Percentiles rank a stretch among this genome's conserved stretches.
Evolutionary conservation across 2,888 invertebrate genomes (phyloP).

Genomic region (Furcula furcula): DNA sequence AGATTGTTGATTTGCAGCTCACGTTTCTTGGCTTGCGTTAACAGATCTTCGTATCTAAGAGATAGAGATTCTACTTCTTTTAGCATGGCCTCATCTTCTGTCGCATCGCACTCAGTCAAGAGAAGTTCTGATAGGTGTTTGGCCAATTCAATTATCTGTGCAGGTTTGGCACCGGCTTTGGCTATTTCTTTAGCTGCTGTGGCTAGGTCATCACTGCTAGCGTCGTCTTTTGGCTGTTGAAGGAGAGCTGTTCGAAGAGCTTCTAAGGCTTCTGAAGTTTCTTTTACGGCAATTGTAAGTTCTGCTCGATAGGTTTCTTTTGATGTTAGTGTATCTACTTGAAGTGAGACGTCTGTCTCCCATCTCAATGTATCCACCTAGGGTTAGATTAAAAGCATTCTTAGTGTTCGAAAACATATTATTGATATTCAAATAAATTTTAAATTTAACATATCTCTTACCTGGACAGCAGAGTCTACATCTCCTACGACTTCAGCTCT

Average conservation of each 20-base stretch:
- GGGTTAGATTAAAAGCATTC: slow-evolving; percentile 30
- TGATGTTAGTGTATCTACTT: slow-evolving; percentile 92
- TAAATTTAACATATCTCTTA: slow-evolving; percentile 18
- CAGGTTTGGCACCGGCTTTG: slow-evolving; percentile 88
- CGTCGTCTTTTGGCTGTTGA: slow-evolving; percentile 60
- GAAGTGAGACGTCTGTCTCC: slow-evolving; percentile 89
- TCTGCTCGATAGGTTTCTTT: slow-evolving; percentile 92
- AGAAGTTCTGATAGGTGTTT: slow-evolving; percentile 89
- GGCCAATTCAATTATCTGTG: slow-evolving; percentile 90
- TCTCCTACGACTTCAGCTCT: slow-evolving; percentile 60
- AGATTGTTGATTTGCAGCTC: slow-evolving; percentile 89
- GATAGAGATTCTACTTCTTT: slow-evolving; percentile 84
- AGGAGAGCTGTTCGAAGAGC: slow-evolving; percentile 82
- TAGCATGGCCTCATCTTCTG: slow-evolving; percentile 84
- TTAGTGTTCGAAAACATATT: too few relatives aligned
- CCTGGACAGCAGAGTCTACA: slow-evolving; percentile 70
- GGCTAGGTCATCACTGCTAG: slow-evolving; percentile 82
- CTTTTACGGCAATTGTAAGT: slow-evolving; percentile 86
- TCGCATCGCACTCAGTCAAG: slow-evolving; percentile 87
- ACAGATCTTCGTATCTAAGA: slow-evolving; percentile 85
- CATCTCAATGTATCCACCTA: slow-evolving; percentile 89
- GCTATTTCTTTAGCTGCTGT: slow-evolving; percentile 87
- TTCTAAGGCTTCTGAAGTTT: slow-evolving; percentile 85
- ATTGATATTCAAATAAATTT: too few relatives aligned
- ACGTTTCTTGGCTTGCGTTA: slow-evolving; percentile 86